Percentiles rank a stretch among this genome's conserved stretches.
These are phyloP conservation scores for Mechanitis mazaeus DNA, from an alignment of 2,888 invertebrate species.

Conservation along the genomic window DNA sequence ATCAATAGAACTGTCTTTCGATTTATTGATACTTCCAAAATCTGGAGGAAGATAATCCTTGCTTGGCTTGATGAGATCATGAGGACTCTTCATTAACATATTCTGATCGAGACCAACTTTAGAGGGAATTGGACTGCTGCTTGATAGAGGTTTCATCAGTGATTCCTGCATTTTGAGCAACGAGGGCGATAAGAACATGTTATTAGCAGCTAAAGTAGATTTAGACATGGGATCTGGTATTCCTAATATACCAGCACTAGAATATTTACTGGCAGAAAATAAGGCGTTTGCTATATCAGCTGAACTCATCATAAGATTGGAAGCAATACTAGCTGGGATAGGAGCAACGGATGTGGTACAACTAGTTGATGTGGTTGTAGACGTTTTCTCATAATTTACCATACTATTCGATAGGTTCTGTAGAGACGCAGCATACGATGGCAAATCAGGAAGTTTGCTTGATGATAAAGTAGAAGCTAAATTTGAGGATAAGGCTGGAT, in stretches of 20 bases:
- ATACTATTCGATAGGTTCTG: conserved; percentile 64
- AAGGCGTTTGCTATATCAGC: conserved; percentile 81
- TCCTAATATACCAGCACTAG: conserved; percentile 78
- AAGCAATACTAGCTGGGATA: conserved; percentile 73
- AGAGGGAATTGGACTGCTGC: conserved; percentile 72
- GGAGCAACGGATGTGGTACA: conserved; percentile 68
- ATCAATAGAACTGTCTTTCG: conserved; percentile 69
- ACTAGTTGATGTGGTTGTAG: conserved; percentile 71
- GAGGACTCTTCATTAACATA: conserved; percentile 65
- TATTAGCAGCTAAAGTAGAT: conserved; percentile 84
- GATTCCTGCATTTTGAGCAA: conserved; percentile 83
- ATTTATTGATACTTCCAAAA: conserved; percentile 71
- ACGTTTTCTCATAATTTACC: conserved; percentile 62
- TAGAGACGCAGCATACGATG: conserved; percentile 66
- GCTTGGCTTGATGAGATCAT: conserved; percentile 59
- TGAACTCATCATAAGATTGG: conserved; percentile 79
- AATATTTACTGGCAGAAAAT: conserved; percentile 81
- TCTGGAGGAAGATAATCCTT: conserved; percentile 75
- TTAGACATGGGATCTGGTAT: conserved; percentile 87
- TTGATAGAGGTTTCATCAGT: conserved; percentile 77
- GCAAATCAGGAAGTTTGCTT: conserved; percentile 65
- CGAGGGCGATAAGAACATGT: conserved; percentile 86
- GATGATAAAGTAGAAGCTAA: conserved; percentile 63
- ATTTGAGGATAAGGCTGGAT: conserved; percentile 61
- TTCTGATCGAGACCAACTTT: conserved; percentile 66